Base-by-base conservation (phyloP, 2,113 vertebrate species). In the Vanacampus margaritifer region DNA sequence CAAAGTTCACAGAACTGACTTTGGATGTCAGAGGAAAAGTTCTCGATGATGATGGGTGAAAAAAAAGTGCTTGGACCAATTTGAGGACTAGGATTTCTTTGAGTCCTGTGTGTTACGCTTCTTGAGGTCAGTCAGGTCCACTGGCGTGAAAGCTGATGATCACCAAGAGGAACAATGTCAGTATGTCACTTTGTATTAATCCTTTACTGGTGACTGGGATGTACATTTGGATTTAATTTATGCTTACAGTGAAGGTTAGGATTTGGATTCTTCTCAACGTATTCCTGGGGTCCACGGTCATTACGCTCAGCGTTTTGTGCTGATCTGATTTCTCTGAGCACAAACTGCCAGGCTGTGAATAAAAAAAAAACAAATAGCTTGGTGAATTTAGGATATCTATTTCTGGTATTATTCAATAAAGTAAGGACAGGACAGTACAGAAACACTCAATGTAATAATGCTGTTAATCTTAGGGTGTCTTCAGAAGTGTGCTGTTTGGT, bases 181-280 rank as follows among this genome's bases (percentile, higher is more conserved):
- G 1, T 37, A 21, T 17, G 62, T 24, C 7, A 60, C 35, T 28
- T 3, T 0, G 53, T 24, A 64, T 56, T 24, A 24, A 21, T 43
- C 23, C 26, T 53, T 48, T 35, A 36, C 17, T 24, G 11, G 2
- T 24, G 16, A 48, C 9, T 45, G 11, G 12, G 63, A 46, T 39
- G 67, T 24, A 32, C 3, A 71, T 48, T 48, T 9, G 16, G 16
- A 62, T 13, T 41, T 59, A 16, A 23, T 2, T 21, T 41, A 48
- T 54, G 92, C 95, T 95, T 90, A 98, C 97, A 94, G 92, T 95
- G 95, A 71, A 98, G 88, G 86, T 94, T 94, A 53, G 96, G 96
- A 80, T 98, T 98, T 63, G 95, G 95, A 84, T 92, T 95, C 91
- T 98, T 99, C 88, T 98, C 97, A 89, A 98, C 95, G 28, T 99